Evolutionary conservation across 1,140 invertebrate genomes (phyloP).

Genomic region (Achroia grisella): DNA sequence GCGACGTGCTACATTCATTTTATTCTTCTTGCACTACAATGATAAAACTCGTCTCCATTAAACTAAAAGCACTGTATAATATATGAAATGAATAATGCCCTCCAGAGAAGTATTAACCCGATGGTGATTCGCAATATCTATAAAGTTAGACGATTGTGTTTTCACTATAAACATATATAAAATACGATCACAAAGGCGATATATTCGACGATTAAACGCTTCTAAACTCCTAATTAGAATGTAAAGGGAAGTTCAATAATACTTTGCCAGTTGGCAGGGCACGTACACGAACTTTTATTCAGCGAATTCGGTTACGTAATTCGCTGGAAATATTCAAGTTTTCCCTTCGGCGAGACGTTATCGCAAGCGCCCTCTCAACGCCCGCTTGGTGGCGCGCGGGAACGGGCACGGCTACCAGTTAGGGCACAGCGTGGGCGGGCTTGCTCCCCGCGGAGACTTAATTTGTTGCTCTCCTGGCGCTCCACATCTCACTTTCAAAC

Average conservation of each 20-base stretch:
- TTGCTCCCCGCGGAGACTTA: constrained; percentile 61
- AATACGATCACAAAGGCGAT: constrained; percentile 13
- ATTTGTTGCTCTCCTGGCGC: constrained; percentile 72
- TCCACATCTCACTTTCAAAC: constrained; percentile 71
- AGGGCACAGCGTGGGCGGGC: constrained; percentile 26
- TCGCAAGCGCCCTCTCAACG: constrained; percentile 57
- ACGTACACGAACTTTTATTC: constrained; percentile 59
- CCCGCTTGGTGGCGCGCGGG: constrained; percentile 1
- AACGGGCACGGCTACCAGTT: constrained; percentile 22
- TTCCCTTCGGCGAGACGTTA: constrained; percentile 64
- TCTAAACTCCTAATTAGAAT: constrained; percentile 43
- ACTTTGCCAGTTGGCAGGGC: constrained; percentile 40
- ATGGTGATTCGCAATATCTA: not conserved
- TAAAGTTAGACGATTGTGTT: constrained; percentile 12
- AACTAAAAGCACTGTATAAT: constrained; percentile 2
- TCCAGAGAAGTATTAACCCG: no score
- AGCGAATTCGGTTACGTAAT: constrained; percentile 62
- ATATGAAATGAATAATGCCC: not conserved
- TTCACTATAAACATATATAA: constrained; percentile 13
- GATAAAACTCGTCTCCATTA: constrained; percentile 2
- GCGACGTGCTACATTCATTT: no score
- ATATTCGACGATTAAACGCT: constrained; percentile 27
- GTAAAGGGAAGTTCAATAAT: constrained; percentile 39
- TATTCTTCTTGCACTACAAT: not conserved
- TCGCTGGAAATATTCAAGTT: constrained; percentile 65